A percentile compares a stretch with the other conserved stretches of the same genome.
These are phyloP conservation scores for Dolichotis patagonum DNA, from an alignment of 2,113 vertebrate species.

Conservation along the genomic window DNA sequence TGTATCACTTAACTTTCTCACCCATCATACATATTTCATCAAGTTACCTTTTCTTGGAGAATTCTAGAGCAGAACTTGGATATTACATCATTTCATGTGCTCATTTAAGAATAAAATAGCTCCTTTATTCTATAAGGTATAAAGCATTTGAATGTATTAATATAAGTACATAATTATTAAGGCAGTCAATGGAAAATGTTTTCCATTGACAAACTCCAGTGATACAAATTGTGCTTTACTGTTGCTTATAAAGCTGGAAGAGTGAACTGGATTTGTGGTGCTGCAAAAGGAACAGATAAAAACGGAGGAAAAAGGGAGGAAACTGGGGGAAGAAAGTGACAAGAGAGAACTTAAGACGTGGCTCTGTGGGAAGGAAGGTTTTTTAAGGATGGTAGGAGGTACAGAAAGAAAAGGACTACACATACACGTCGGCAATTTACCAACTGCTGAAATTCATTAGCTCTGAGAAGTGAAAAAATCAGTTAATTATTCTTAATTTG, in stretches of 20 bases:
- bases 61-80: slow-evolving; percentile 44
- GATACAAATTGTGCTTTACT: not conserved
- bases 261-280: not conserved
- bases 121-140: not conserved
- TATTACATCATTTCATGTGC: not conserved
- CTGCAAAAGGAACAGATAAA: slow-evolving; percentile 39
- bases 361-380: not conserved
- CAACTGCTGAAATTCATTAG: slow-evolving; percentile 20
- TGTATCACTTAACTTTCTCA: not conserved
- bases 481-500: slow-evolving; percentile 22
- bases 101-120: not conserved
- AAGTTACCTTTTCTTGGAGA: not conserved
- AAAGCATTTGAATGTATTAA: slow-evolving; percentile 26
- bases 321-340: not conserved
- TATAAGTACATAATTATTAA: slow-evolving; percentile 13
- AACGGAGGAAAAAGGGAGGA: not conserved
- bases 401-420: slow-evolving; percentile 10
- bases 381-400: not conserved
- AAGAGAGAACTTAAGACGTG: slow-evolving; percentile 13
- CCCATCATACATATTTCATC: not conserved
- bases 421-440: not conserved
- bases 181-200: slow-evolving; percentile 27
- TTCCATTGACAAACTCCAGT: slow-evolving; percentile 1
- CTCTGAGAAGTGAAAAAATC: not conserved
- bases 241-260: not conserved